Evolutionary conservation across 2,888 invertebrate species (phyloP).

Genomic region (Mythimna ferrago): DNA sequence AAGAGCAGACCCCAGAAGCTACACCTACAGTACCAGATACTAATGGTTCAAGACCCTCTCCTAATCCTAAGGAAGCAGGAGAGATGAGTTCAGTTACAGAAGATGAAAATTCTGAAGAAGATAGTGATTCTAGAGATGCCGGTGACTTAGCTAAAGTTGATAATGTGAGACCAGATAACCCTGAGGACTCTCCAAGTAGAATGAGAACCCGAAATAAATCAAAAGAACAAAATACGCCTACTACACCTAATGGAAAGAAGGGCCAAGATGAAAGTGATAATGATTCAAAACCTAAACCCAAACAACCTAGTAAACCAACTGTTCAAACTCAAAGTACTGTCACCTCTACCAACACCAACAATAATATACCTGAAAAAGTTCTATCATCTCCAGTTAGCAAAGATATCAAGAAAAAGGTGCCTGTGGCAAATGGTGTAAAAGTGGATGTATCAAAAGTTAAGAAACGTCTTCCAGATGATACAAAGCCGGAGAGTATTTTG

Average conservation of each 20-base stretch:
- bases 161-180: constrained; percentile 94
- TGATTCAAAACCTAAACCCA: constrained; percentile 84
- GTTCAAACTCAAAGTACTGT: constrained; percentile 80
- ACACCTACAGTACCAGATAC: constrained; percentile 89
- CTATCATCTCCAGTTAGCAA: constrained; percentile 83
- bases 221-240: constrained; percentile 93
- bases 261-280: constrained; percentile 88
- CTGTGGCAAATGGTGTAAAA: constrained; percentile 83
- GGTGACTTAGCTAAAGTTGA: constrained; percentile 95
- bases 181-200: constrained; percentile 96
- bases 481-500: constrained; percentile 91
- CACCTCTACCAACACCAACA: constrained; percentile 73
- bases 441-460: constrained; percentile 90
- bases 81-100: constrained; percentile 96
- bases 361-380: constrained; percentile 83
- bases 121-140: constrained; percentile 97
- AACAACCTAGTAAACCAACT: constrained; percentile 79
- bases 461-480: constrained; percentile 90
- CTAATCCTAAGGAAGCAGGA: constrained; percentile 92
- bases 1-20: constrained; percentile 93
- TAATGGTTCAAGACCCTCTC: constrained; percentile 91
- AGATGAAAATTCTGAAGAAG: constrained; percentile 98
- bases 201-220: constrained; percentile 97
- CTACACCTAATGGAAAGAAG: constrained; percentile 87
- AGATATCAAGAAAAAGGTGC: constrained; percentile 85